A percentile compares a stretch with the other conserved stretches of the same genome.
Conservation (phyloP, 1,140 invertebrate genomes). For the Pseudomyrmex dendroicus region DNA sequence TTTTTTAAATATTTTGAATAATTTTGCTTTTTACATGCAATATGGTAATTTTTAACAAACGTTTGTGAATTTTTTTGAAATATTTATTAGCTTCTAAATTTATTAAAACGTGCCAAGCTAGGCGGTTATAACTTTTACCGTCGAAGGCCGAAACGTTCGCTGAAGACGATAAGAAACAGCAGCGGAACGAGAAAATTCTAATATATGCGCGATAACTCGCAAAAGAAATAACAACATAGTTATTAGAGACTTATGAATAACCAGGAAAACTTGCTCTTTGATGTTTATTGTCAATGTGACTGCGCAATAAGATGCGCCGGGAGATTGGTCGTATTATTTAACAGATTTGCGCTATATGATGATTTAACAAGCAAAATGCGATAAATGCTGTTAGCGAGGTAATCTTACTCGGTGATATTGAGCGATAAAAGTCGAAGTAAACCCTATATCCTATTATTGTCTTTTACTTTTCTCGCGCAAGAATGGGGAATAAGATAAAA, state of each 20-base stretch:
- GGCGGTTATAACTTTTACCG: conserved; percentile 1
- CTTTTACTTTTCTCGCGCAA: conserved; percentile 12
- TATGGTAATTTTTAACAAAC: background rate
- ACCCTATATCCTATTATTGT: background rate
- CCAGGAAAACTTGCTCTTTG: background rate
- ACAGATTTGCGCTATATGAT: background rate
- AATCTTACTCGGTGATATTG: conserved; percentile 19
- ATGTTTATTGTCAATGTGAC: conserved; percentile 25
- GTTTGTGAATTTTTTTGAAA: conserved; percentile 1
- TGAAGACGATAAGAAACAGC: conserved; percentile 17
- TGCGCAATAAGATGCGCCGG: background rate
- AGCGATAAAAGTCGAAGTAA: conserved; percentile 18
- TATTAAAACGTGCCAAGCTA: background rate
- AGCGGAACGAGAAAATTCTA: conserved; percentile 13
- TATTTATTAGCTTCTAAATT: conserved; percentile 6
- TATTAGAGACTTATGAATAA: conserved; percentile 12
- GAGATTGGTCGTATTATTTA: background rate
- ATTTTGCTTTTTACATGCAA: background rate
- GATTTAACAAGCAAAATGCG: background rate
- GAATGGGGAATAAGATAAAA: background rate
- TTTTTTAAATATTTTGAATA: background rate
- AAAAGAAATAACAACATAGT: conserved; percentile 4
- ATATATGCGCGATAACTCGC: background rate
- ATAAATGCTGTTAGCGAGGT: conserved; percentile 24
- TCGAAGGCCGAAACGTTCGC: background rate